Percentiles rank a stretch among this genome's conserved stretches.
Conservation (phyloP, 35 echinoderm and acorn worm species). For the Strongylocentrotus purpuratus region DNA sequence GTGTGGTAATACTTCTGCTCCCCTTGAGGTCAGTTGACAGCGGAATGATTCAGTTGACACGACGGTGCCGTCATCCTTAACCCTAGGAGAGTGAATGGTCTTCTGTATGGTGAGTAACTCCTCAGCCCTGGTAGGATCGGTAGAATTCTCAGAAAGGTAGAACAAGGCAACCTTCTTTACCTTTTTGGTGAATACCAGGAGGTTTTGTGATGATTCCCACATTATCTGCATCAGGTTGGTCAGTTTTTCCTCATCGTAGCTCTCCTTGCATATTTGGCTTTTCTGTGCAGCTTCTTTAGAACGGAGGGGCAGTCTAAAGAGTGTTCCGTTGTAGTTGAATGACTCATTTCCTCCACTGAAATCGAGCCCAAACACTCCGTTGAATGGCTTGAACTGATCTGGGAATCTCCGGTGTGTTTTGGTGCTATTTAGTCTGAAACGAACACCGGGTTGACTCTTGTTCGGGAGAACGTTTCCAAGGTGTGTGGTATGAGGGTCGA, state of each 20-base stretch:
- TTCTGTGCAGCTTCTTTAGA: slow-evolving; percentile 26
- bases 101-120: not conserved
- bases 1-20: not conserved
- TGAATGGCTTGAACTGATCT: slow-evolving; percentile 46
- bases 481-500: slow-evolving; percentile 77
- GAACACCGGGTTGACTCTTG: slow-evolving; percentile 49
- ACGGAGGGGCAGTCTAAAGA: slow-evolving; percentile 86
- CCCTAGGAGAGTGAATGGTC: not conserved
- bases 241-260: slow-evolving; percentile 50
- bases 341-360: not conserved
- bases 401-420: slow-evolving; percentile 21
- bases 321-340: slow-evolving; percentile 59
- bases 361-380: slow-evolving; percentile 82
- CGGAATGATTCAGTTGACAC: not conserved
- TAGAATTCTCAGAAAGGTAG: not conserved
- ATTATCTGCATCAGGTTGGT: slow-evolving; percentile 37
- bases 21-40: not conserved
- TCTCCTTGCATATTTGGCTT: slow-evolving; percentile 56
- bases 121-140: not conserved
- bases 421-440: slow-evolving; percentile 18
- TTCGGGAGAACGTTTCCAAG: slow-evolving; percentile 39
- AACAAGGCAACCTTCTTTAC: slow-evolving; percentile 68
- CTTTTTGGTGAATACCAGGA: slow-evolving; percentile 89
- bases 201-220: slow-evolving; percentile 29
- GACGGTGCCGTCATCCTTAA: not conserved